phyloP scores from a whole-genome alignment of 1,140 invertebrate genomes.

The Bombus huntii region DNA sequence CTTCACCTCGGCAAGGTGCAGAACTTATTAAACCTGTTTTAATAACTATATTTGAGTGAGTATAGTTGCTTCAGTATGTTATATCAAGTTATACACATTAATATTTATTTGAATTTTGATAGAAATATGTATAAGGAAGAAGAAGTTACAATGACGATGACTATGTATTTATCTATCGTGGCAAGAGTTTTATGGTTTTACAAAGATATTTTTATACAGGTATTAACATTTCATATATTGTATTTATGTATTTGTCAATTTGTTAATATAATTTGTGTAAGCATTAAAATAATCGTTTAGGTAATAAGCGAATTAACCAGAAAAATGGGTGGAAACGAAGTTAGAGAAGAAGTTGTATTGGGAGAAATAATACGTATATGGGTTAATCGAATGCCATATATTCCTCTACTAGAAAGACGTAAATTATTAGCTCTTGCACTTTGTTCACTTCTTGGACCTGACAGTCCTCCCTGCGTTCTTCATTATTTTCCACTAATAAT shows the following conservation, averaged over 20 bases:
- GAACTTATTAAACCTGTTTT: slow-evolving; percentile 87
- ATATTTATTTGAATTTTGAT: slow-evolving; percentile 66
- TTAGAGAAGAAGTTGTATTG: slow-evolving; percentile 85
- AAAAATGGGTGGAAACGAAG: slow-evolving; percentile 76
- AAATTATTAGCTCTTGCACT: slow-evolving; percentile 92
- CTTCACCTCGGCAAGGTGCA: slow-evolving; percentile 85
- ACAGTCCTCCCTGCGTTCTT: slow-evolving; percentile 86
- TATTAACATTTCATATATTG: slow-evolving; percentile 57
- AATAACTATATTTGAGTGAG: slow-evolving; percentile 87
- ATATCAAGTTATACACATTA: background rate
- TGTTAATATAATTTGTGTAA: background rate
- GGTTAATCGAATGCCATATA: slow-evolving; percentile 90
- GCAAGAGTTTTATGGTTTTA: slow-evolving; percentile 90
- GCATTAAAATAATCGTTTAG: slow-evolving; percentile 74
- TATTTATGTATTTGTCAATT: background rate
- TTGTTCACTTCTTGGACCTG: slow-evolving; percentile 88
- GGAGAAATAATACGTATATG: slow-evolving; percentile 89
- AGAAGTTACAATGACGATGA: slow-evolving; percentile 88
- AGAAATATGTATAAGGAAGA: slow-evolving; percentile 86
- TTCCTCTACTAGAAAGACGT: slow-evolving; percentile 89
- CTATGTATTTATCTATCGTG: slow-evolving; percentile 90
- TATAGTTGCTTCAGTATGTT: slow-evolving; percentile 14
- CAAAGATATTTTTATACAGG: slow-evolving; percentile 88
- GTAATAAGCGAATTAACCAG: slow-evolving; percentile 80
- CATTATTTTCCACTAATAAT: slow-evolving; percentile 90